These are phyloP conservation scores for Spisula solida DNA, from an alignment of 2,888 invertebrate species.

Conservation along the genomic window DNA sequence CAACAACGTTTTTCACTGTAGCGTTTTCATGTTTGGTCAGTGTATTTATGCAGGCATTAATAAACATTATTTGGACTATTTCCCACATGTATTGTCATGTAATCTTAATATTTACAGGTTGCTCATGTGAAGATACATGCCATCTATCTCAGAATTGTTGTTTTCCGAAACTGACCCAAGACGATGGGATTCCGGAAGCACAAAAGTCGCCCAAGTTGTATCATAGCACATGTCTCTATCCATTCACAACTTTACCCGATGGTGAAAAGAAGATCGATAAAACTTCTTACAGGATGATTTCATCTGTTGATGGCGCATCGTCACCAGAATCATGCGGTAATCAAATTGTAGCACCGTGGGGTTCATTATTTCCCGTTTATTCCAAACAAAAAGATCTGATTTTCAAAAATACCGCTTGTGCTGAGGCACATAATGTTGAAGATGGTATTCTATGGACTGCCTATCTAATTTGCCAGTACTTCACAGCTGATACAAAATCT, in stretches of 20 bases:
- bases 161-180: not conserved
- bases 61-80: too few relatives aligned
- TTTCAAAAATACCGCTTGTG: not conserved
- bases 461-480: not conserved
- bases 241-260: not conserved
- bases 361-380: not conserved
- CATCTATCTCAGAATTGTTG: not conserved
- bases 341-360: not conserved
- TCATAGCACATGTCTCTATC: not conserved
- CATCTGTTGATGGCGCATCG: not conserved
- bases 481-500: not conserved
- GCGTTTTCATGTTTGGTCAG: too few relatives aligned
- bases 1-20: too few relatives aligned
- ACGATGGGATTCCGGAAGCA: not conserved
- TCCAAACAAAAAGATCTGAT: constrained; percentile 3
- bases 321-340: not conserved
- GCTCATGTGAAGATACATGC: not conserved
- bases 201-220: not conserved
- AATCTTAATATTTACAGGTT: not conserved
- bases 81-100: too few relatives aligned
- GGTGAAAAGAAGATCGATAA: not conserved
- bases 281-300: not conserved
- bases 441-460: not conserved
- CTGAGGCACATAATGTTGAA: not conserved
- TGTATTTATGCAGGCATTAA: too few relatives aligned